Evolutionary conservation across 2,888 invertebrate species (phyloP), one percentile per base, ranked within the genome.

Genomic region (Deladenus siricidicola): DNA sequence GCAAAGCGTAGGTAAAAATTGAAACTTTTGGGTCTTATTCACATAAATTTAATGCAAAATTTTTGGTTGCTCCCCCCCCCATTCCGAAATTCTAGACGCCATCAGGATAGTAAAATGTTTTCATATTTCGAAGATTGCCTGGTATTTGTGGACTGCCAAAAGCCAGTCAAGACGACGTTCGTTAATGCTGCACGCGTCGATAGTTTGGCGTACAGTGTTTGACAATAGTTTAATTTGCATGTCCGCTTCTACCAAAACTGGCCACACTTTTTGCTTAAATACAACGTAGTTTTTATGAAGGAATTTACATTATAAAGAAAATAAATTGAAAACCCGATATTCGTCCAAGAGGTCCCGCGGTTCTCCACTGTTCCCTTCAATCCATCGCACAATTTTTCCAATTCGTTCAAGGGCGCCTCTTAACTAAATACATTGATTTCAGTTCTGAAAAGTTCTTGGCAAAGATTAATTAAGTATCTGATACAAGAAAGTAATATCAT

Each of bases 151-250:
- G 24, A 60, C 34, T 29, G 26, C 47, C 42, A 60, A 43, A 19
- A 57, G 47, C 58, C 60, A 60, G 19, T 55, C 60, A 4, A 60
- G 42, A 24, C 56, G 60, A n/a, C 39, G 42, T 34, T 60, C 60
- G 6, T 50, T 56, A 49, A 60, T 60, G 8, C 29, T 57, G 30
- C 60, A 60, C 3, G 56, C 56, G 14, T 60, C 60, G n/a, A 60
- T 60, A 10, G 58, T 56, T 60, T 60, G 58, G 3, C 60, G 58
- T 23, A 60, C 60, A 21, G 39, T 47, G 24, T 47, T 29, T 17
- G 60, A 44, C 17, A 60, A 39, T 17, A 57, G 19, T 57, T 60
- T 60, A 19, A 59, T 58, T 42, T 60, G 58, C n/a, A 30, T 21
- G 24, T 59, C 60, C n/a, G 53, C 48, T 29, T 60, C 58, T 1